phyloP scores from a whole-genome alignment of 53 echinoderm and acorn worm genomes.

The Arbacia lixula region DNA sequence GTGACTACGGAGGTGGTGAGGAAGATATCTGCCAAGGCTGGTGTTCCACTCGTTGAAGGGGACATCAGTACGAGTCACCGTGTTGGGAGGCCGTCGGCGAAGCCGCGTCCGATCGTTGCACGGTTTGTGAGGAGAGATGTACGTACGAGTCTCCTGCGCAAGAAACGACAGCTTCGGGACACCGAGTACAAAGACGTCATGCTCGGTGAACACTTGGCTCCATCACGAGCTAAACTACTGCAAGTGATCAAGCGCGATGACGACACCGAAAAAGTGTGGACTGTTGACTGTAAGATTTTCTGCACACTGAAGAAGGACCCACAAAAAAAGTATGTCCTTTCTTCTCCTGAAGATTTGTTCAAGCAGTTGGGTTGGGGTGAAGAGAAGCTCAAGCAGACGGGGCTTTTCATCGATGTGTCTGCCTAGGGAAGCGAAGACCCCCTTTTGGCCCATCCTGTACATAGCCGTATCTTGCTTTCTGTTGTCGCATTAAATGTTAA shows the following conservation, averaged over 20 bases:
- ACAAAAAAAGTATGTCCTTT: background rate
- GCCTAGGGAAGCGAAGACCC: constrained; percentile 10
- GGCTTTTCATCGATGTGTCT: constrained; percentile 9
- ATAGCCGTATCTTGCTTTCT: constrained; percentile 13
- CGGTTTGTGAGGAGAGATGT: constrained; percentile 8
- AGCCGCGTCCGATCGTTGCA: constrained; percentile 13
- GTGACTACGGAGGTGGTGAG: no score
- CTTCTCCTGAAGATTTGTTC: constrained; percentile 20
- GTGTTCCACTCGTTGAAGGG: background rate
- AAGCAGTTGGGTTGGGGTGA: constrained; percentile 17
- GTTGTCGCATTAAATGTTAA: constrained; percentile 9
- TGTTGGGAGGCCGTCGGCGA: background rate
- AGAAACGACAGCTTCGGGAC: background rate
- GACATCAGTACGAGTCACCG: constrained; percentile 34
- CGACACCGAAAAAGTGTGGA: constrained; percentile 15
- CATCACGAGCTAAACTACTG: constrained; percentile 2
- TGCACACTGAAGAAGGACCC: constrained; percentile 15
- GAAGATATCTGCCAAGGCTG: background rate
- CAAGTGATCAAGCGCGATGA: constrained; percentile 9
- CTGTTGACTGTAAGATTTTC: constrained; percentile 9
- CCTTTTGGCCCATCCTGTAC: constrained; percentile 23
- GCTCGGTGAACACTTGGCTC: constrained; percentile 6
- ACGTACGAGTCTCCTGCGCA: constrained; percentile 5
- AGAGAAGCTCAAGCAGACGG: constrained; percentile 7
- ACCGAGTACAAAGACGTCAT: background rate